Conservation (phyloP, 2,113 vertebrate species). For the Smithornis capensis region DNA sequence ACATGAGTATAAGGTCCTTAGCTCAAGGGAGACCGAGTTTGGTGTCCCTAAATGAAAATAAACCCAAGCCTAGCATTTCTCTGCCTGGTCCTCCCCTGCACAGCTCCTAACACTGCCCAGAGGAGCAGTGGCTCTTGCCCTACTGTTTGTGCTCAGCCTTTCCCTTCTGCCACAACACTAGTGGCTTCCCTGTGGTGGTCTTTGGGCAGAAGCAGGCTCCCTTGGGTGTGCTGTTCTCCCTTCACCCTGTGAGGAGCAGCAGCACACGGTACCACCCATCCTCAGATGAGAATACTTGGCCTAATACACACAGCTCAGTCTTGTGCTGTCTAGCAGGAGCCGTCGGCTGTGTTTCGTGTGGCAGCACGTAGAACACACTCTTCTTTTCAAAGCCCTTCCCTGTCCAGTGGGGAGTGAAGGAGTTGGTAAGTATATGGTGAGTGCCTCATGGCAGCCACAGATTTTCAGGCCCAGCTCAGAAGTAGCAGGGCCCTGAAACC, state of each 20-base stretch:
- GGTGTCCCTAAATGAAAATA: not conserved
- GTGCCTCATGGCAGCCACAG: not conserved
- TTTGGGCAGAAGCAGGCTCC: not conserved
- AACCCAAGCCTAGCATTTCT: not conserved
- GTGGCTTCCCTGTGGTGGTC: accelerated
- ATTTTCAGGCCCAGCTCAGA: not conserved
- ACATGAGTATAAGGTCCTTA: not conserved
- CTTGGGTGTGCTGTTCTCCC: not conserved
- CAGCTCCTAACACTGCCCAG: not conserved
- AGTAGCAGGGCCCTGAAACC: not conserved
- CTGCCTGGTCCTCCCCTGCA: not conserved
- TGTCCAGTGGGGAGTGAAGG: not conserved
- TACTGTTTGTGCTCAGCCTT: not conserved
- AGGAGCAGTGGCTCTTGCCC: accelerated
- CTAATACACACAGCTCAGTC: not conserved
- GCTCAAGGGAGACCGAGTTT: not conserved
- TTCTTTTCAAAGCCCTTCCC: not conserved
- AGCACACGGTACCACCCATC: not conserved
- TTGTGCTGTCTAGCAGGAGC: not conserved
- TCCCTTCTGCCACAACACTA: not conserved
- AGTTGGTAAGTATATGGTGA: accelerated
- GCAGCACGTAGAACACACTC: not conserved
- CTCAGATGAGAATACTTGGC: not conserved
- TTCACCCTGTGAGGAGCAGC: not conserved
- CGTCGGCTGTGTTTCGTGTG: not conserved